These are phyloP conservation scores for Nephrotoma guestfalica DNA, from an alignment of 2,888 invertebrate genomes.

Conservation along the genomic window DNA sequence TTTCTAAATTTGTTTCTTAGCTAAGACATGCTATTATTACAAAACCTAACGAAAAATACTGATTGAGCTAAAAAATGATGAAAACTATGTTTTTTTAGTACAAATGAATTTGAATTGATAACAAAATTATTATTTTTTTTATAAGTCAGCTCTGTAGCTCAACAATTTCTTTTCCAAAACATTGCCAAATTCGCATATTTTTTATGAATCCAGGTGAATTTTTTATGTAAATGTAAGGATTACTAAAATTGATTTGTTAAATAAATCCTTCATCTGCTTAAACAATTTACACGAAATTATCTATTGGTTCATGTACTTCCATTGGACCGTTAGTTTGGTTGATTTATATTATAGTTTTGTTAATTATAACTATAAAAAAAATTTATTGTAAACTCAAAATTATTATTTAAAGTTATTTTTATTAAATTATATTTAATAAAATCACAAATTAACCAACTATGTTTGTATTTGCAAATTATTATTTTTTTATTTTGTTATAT, in stretches of 20 bases:
- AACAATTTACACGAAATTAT: not conserved
- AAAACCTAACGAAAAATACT: not conserved
- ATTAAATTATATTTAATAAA: not conserved
- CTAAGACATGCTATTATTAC: not conserved
- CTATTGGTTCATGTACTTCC: constrained; percentile 1
- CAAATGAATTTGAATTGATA: not conserved
- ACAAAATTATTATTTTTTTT: not conserved
- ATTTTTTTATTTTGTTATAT: not conserved
- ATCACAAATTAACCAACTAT: not conserved
- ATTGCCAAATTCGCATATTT: constrained; percentile 22
- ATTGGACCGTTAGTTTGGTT: not conserved
- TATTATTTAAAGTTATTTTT: not conserved
- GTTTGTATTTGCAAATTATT: not conserved
- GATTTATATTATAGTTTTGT: not conserved
- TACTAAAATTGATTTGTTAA: not conserved
- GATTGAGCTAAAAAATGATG: not conserved
- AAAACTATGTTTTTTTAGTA: constrained; percentile 4
- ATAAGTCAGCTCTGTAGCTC: constrained; percentile 27
- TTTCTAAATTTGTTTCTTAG: not conserved
- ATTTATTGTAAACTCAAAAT: not conserved
- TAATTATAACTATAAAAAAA: not conserved
- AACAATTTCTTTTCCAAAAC: constrained; percentile 28
- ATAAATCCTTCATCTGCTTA: constrained; percentile 1
- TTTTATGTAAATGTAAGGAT: constrained; percentile 6
- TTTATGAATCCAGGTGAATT: constrained; percentile 9